phyloP scores from a whole-genome alignment of 2,888 invertebrate genomes.

The Tetranychus piercei region DNA sequence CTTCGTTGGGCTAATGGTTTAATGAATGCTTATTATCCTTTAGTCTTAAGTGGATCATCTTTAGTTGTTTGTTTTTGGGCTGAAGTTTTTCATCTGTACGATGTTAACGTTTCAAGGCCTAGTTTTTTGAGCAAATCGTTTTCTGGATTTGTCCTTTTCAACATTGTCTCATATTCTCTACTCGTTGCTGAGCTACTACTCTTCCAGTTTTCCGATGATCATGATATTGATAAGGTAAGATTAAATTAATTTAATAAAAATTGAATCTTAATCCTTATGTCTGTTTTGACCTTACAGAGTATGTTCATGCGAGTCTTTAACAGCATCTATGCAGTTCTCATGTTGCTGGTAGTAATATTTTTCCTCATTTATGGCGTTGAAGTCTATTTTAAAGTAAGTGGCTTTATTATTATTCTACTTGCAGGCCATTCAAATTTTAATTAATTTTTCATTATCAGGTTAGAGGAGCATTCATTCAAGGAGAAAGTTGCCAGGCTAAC shows the following conservation, averaged over 20 bases:
- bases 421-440: background rate
- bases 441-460: slow-evolving; percentile 22
- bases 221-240: slow-evolving; percentile 22
- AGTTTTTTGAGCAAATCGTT: slow-evolving; percentile 79
- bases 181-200: slow-evolving; percentile 46
- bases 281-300: slow-evolving; percentile 34
- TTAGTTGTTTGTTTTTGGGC: slow-evolving; percentile 86
- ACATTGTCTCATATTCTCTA: slow-evolving; percentile 66
- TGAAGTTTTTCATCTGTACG: slow-evolving; percentile 67
- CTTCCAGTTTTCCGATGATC: slow-evolving; percentile 25
- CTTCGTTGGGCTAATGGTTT: slow-evolving; percentile 70
- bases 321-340: slow-evolving; percentile 72
- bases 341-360: slow-evolving; percentile 72
- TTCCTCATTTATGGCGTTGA: slow-evolving; percentile 85
- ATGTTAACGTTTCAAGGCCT: slow-evolving; percentile 67
- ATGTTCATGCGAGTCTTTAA: slow-evolving; percentile 73
- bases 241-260: background rate
- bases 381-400: slow-evolving; percentile 65
- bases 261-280: background rate
- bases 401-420: too few relatives aligned
- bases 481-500: slow-evolving; percentile 36
- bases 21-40: slow-evolving; percentile 70
- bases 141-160: slow-evolving; percentile 70
- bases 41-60: slow-evolving; percentile 69
- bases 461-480: slow-evolving; percentile 29